Evolutionary conservation across 2,888 invertebrate genomes (phyloP).

Genomic region (Nipponacmea schrenckii): DNA sequence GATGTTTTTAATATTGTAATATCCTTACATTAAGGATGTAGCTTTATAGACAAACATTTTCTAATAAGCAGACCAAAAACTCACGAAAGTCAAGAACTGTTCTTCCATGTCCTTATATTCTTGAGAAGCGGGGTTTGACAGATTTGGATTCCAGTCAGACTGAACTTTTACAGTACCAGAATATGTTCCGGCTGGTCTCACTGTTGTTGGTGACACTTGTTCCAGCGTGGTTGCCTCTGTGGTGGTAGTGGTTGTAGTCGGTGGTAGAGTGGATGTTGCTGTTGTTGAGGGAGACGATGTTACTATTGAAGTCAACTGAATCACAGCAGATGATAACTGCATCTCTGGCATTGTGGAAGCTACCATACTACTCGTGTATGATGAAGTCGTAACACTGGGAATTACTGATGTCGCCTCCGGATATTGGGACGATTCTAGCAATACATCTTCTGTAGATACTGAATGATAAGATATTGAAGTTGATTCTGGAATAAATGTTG

Average conservation of each 20-base stretch:
- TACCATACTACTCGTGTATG: too few relatives aligned
- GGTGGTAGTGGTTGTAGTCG: conserved; percentile 10
- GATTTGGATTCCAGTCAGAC: conserved; percentile 14
- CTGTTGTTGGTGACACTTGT: not conserved
- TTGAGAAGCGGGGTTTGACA: not conserved
- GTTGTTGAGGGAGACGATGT: not conserved
- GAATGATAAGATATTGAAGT: too few relatives aligned
- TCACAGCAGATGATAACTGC: conserved; percentile 4
- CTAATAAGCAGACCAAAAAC: not conserved
- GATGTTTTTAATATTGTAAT: too few relatives aligned
- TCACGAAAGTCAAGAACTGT: not conserved
- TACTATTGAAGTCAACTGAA: not conserved
- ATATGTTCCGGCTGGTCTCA: not conserved
- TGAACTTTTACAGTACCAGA: conserved; percentile 12
- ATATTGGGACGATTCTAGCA: too few relatives aligned
- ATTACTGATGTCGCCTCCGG: too few relatives aligned
- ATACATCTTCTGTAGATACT: too few relatives aligned
- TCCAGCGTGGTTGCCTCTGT: not conserved
- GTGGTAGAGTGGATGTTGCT: conserved; percentile 9
- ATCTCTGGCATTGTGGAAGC: too few relatives aligned
- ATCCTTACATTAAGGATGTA: too few relatives aligned
- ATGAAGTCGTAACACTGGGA: too few relatives aligned
- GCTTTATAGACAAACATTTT: too few relatives aligned
- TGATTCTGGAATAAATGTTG: too few relatives aligned
- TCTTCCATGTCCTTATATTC: conserved; percentile 1